Evolutionary conservation across 2,113 vertebrate genomes (phyloP).

Genomic region (Otis tarda): DNA sequence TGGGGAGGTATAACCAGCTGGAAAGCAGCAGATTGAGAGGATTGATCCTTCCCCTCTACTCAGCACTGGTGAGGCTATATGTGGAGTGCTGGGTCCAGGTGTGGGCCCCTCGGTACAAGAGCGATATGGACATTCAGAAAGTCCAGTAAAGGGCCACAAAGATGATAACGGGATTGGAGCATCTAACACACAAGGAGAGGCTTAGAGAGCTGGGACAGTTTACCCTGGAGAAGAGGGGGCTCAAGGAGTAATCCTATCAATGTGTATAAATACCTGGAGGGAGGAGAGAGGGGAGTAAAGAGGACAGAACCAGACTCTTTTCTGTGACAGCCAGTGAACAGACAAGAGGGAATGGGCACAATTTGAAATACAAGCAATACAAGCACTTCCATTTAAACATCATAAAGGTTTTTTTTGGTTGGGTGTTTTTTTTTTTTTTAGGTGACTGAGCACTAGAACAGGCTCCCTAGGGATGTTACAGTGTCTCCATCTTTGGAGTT

Average conservation of each 20-base stretch:
- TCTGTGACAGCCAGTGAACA: neutral
- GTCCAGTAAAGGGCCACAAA: neutral
- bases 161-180: neutral
- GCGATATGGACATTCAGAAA: neutral
- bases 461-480: neutral
- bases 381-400: neutral
- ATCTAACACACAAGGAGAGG: neutral
- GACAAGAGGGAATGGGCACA: neutral
- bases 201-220: neutral
- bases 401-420: neutral
- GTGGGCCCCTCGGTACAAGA: neutral
- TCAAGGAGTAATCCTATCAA: neutral
- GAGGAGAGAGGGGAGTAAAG: neutral
- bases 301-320: neutral
- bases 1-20: neutral
- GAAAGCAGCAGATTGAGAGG: neutral
- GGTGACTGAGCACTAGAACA: neutral
- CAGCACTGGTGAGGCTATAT: neutral
- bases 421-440: neutral
- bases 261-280: neutral
- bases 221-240: neutral
- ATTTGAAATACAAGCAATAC: neutral
- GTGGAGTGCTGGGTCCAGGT: neutral
- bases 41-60: neutral
- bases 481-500: neutral